Evolutionary conservation across 2,888 invertebrate species (phyloP).

Genomic region (Pseudoips prasinana): DNA sequence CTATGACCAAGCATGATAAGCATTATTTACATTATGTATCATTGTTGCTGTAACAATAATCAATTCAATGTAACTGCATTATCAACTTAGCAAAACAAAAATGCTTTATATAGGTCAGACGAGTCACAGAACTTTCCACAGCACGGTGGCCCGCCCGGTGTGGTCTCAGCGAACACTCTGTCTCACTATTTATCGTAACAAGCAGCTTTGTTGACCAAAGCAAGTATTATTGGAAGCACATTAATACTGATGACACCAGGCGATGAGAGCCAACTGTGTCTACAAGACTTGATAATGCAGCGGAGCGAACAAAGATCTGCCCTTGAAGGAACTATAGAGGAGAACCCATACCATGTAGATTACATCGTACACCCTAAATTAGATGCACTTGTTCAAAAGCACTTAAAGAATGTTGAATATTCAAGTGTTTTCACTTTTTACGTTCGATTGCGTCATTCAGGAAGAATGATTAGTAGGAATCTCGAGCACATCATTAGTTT

Average conservation of each 20-base stretch:
- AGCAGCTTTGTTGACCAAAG: conserved; percentile 70
- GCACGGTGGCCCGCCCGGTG: conserved; percentile 52
- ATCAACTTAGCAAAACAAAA: conserved; percentile 16
- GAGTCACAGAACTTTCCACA: conserved; percentile 21
- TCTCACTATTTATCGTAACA: conserved; percentile 64
- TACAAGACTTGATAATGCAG: conserved; percentile 65
- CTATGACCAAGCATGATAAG: conserved; percentile 6
- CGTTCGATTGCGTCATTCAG: conserved; percentile 8
- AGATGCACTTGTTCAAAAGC: conserved; percentile 50
- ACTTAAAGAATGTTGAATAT: conserved; percentile 31
- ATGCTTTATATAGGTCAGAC: conserved; percentile 15
- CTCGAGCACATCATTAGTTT: not conserved
- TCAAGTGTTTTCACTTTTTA: conserved; percentile 8
- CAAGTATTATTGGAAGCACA: conserved; percentile 72
- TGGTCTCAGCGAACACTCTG: conserved; percentile 67
- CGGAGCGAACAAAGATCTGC: conserved; percentile 66
- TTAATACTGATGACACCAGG: conserved; percentile 78
- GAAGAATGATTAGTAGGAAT: conserved; percentile 8
- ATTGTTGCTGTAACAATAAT: conserved; percentile 2
- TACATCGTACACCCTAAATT: conserved; percentile 31
- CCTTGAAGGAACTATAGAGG: conserved; percentile 61
- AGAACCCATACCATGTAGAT: conserved; percentile 28
- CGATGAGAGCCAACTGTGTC: conserved; percentile 78
- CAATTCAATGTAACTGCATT: conserved; percentile 13
- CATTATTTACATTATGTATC: conserved; percentile 6